phyloP scores from a whole-genome alignment of 1,140 invertebrate species.

The Drosophila pruinosa region DNA sequence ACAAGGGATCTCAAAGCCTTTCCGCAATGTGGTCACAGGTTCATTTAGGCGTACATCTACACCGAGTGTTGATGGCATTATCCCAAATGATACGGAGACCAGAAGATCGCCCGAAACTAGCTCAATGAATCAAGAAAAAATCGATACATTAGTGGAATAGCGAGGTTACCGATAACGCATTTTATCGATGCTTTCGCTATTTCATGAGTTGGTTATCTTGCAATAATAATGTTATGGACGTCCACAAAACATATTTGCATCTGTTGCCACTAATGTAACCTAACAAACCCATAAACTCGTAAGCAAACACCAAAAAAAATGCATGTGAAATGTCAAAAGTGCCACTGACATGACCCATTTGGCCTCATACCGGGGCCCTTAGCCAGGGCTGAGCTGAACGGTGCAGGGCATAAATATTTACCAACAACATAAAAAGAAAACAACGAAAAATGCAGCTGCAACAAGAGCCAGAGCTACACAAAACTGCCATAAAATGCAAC shows the following conservation, averaged over 20 bases:
- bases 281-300: neutral
- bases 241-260: neutral
- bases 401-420: constrained; percentile 39
- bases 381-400: no score
- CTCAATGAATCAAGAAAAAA: neutral
- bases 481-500: constrained; percentile 25
- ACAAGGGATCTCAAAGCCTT: neutral
- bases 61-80: neutral
- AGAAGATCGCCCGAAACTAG: neutral
- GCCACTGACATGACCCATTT: constrained; percentile 66
- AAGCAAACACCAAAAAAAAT: constrained; percentile 59
- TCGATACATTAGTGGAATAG: neutral
- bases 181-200: neutral
- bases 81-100: neutral
- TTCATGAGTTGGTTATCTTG: no score
- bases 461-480: neutral
- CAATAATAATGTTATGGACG: no score
- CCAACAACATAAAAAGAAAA: constrained; percentile 33
- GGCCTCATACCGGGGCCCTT: constrained; percentile 4
- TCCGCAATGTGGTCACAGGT: neutral
- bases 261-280: neutral
- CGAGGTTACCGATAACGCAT: neutral
- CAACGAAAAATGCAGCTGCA: neutral
- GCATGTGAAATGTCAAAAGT: constrained; percentile 63
- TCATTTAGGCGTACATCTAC: neutral